Base-by-base conservation (phyloP, 1,140 invertebrate genomes). In the Hylaeus anthracinus region DNA sequence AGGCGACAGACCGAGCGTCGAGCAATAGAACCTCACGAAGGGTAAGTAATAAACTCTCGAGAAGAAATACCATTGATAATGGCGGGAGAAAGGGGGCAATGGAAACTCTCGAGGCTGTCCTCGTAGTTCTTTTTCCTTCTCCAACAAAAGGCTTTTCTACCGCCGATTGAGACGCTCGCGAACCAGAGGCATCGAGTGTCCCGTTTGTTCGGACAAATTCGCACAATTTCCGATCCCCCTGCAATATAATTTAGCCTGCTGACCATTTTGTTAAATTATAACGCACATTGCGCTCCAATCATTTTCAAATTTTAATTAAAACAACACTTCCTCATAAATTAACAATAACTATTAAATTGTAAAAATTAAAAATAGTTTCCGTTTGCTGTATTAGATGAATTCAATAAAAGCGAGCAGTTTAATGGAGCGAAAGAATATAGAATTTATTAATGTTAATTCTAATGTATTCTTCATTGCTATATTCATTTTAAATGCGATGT, bases 11-110 rank as follows among this genome's bases (percentile, higher is more conserved):
- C 72, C 73, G 73, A 83, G 72, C 70, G 82, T 60, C 79, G 83
- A 82, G 77, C 85, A 82, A 85, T 79, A 85, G 79, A 85, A 86
- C 67, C 83, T 65, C 72, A 37, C 66, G 53, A 70, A 82, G 65
- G 72, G 84, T 79, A 83, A 85, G 83, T 84, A 85, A 85, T 84
- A 85, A 85, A 83, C 84, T 81, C 82, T 84, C 78, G 84, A 72
- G 58, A 60, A 84, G 71, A 85, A 85, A 85, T 85, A 74, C 83
- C 65, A 85, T 81, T 84, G 84, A 84, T 84, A 85, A 84, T 83
- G 63, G 79, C 58, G 37, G 78, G 66, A 51, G 39, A 72, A 60
- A 63, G 84, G 72, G 61, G 37, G 84, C 82, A 63, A 60, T 56
- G 56, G 65, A 64, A 67, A 61, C 79, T 60, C 79, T 78, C 61